Percentiles rank a stretch among this genome's conserved stretches.
Conservation (phyloP, 2,888 invertebrate species). For the Holacanthella duospinosa region DNA sequence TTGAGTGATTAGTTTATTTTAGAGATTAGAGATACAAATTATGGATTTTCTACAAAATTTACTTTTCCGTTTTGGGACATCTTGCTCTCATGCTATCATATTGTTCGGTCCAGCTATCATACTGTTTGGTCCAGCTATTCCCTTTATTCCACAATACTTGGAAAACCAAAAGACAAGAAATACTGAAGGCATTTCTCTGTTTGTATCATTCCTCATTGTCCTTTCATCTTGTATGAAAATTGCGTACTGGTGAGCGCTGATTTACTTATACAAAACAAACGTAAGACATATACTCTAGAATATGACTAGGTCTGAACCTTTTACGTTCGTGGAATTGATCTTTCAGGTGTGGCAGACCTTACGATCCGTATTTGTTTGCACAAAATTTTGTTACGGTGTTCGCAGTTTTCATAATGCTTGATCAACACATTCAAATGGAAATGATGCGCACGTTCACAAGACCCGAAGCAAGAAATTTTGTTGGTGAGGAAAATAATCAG, state of each 20-base stretch:
- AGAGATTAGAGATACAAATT: too few species aligned
- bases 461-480: background rate
- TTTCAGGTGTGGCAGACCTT: background rate
- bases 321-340: background rate
- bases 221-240: constrained; percentile 20
- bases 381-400: background rate
- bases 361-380: background rate
- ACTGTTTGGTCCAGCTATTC: constrained; percentile 14
- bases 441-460: too few species aligned
- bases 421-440: background rate
- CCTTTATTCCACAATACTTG: constrained; percentile 28
- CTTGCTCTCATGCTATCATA: too few species aligned
- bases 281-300: background rate
- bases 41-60: too few species aligned
- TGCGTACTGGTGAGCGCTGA: constrained; percentile 26
- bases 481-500: too few species aligned
- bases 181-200: constrained; percentile 21
- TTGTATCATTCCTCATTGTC: constrained; percentile 20
- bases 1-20: too few species aligned
- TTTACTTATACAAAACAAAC: background rate
- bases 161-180: constrained; percentile 16
- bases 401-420: background rate
- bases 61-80: too few species aligned
- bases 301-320: background rate
- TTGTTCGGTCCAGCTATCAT: background rate